These are phyloP conservation scores for Vidua chalybeata DNA, from an alignment of 2,113 vertebrate species.

Conservation along the genomic window DNA sequence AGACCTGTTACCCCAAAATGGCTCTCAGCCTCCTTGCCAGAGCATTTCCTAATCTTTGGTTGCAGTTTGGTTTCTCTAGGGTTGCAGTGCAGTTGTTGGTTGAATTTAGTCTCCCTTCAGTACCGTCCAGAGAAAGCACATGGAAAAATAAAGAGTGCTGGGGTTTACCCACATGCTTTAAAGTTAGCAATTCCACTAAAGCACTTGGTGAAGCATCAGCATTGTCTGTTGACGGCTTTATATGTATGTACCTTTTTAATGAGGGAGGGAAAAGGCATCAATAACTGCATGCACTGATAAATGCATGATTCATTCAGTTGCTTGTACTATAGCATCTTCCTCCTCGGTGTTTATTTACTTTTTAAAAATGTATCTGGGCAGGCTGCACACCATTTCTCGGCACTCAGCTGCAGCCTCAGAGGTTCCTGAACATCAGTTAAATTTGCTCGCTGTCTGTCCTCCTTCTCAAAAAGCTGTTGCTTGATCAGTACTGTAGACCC, in stretches of 20 bases:
- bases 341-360: constrained; percentile 43
- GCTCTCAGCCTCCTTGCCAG: neutral
- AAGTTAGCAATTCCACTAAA: neutral
- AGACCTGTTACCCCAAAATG: neutral
- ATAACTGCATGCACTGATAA: constrained; percentile 28
- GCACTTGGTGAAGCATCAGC: neutral
- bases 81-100: neutral
- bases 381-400: neutral
- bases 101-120: neutral
- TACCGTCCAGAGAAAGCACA: neutral
- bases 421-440: neutral
- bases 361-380: neutral
- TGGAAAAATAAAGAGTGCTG: neutral
- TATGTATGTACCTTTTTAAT: neutral
- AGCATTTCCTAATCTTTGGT: neutral
- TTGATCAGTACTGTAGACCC: neutral
- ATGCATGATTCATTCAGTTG: constrained; percentile 32
- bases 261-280: constrained; percentile 8
- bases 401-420: constrained; percentile 1
- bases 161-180: neutral
- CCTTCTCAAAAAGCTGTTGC: neutral
- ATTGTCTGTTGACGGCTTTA: neutral
- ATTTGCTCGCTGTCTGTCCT: neutral
- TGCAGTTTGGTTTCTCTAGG: neutral
- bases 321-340: constrained; percentile 39